phyloP scores from a whole-genome alignment of 2,797 vertebrate species.

The Tokudaia muenninki region DNA sequence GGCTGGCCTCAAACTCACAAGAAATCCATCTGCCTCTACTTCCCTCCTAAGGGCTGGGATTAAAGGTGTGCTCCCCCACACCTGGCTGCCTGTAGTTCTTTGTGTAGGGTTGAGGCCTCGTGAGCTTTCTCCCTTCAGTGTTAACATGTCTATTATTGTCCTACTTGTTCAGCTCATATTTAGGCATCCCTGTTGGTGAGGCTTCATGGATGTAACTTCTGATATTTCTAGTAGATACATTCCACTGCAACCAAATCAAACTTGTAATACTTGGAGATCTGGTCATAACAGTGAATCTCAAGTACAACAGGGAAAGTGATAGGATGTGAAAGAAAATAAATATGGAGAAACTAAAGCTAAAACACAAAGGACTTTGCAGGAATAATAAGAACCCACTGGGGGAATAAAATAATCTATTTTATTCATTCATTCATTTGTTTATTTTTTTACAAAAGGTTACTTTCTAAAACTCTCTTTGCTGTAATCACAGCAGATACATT shows the following conservation, averaged over 20 bases:
- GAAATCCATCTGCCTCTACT: neutral
- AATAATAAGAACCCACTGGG: slow-evolving; percentile 3
- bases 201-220: neutral
- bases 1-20: neutral
- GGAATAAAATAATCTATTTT: slow-evolving; percentile 34
- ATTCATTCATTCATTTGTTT: neutral
- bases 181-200: neutral
- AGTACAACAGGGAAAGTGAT: neutral
- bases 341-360: neutral
- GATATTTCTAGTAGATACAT: neutral
- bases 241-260: neutral
- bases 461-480: slow-evolving; percentile 22
- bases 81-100: neutral
- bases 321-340: neutral
- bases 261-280: slow-evolving; percentile 8
- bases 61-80: neutral
- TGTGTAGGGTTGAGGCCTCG: neutral
- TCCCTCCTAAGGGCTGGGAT: neutral
- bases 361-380: neutral
- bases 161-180: neutral
- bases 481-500: slow-evolving; percentile 17
- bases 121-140: neutral
- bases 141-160: neutral
- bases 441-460: neutral
- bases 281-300: neutral